A percentile compares a stretch with the other conserved stretches of the same genome.
Conservation (phyloP, 2,888 invertebrate genomes). For the Noctua fimbriata region DNA sequence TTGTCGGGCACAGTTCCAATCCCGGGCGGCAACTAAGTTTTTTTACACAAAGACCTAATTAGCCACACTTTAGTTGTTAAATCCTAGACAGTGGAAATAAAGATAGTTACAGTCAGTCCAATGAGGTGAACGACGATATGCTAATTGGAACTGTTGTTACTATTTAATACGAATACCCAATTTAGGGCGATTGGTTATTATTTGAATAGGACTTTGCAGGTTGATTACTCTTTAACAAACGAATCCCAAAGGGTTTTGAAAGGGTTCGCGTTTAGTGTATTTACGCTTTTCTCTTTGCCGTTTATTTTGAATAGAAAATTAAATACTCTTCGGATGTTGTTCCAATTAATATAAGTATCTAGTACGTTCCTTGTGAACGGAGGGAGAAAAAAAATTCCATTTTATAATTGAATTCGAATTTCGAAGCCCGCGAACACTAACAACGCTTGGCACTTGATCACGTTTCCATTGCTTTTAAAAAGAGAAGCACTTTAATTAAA, state of each 20-base stretch:
- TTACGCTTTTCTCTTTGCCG: constrained; percentile 38
- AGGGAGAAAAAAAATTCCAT: constrained; percentile 32
- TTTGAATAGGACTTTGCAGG: constrained; percentile 56
- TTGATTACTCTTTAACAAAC: constrained; percentile 60
- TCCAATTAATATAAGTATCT: constrained; percentile 48
- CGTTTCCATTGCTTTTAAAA: constrained; percentile 50
- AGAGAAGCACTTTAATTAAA: constrained; percentile 56
- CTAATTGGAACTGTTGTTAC: constrained; percentile 47
- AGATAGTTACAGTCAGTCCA: constrained; percentile 16
- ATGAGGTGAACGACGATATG: constrained; percentile 36
- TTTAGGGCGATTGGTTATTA: constrained; percentile 54
- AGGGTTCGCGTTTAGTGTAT: constrained; percentile 41
- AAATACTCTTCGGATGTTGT: constrained; percentile 37
- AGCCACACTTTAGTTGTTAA: constrained; percentile 17
- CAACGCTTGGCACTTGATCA: constrained; percentile 54
- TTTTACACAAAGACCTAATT: constrained; percentile 37
- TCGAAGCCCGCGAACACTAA: constrained; percentile 41
- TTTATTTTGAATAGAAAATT: constrained; percentile 47
- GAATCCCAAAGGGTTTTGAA: constrained; percentile 36
- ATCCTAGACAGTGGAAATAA: constrained; percentile 9
- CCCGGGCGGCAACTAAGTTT: constrained; percentile 17
- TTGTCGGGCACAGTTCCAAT: constrained; percentile 45
- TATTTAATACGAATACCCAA: constrained; percentile 47
- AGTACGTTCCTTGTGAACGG: constrained; percentile 15
- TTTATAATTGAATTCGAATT: constrained; percentile 53